Conservation (phyloP, 2,797 vertebrate genomes). For the Sebastes taczanowskii region DNA sequence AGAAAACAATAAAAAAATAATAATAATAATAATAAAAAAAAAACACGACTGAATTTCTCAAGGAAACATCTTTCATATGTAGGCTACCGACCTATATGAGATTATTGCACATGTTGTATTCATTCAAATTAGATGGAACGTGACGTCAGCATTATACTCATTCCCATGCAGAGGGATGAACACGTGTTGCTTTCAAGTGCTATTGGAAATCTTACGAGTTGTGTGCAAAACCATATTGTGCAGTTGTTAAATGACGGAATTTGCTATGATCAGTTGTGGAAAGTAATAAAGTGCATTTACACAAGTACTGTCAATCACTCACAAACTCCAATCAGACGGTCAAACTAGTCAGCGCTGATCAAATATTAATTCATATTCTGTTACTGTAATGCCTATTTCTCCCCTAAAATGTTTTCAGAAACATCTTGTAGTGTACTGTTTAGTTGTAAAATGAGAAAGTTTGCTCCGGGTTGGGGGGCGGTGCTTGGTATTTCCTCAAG, state of each 20-base stretch:
- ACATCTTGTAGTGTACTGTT: no score
- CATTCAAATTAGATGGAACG: conserved; percentile 34
- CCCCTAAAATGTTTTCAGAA: no score
- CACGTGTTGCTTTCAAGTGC: conserved; percentile 18
- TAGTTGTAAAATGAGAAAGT: no score
- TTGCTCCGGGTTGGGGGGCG: no score
- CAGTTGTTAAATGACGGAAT: not conserved
- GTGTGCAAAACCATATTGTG: not conserved
- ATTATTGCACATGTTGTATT: not conserved
- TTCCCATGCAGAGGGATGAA: conserved; percentile 16
- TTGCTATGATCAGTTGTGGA: not conserved
- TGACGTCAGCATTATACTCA: conserved; percentile 50
- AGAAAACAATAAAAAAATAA: no score
- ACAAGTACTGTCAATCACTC: no score
- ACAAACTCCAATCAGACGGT: no score
- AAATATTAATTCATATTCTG: no score
- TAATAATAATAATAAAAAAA: no score
- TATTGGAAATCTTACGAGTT: not conserved
- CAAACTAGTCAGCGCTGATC: no score
- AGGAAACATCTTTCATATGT: not conserved
- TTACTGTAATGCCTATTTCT: no score
- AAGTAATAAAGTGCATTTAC: not conserved
- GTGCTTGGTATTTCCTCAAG: no score
- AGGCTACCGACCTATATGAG: not conserved
- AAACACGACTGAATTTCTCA: not conserved